A percentile compares a stretch with the other conserved stretches of the same genome.
Conservation (phyloP, 2,113 vertebrate species). For the Petrocephalus microphthalmus region DNA sequence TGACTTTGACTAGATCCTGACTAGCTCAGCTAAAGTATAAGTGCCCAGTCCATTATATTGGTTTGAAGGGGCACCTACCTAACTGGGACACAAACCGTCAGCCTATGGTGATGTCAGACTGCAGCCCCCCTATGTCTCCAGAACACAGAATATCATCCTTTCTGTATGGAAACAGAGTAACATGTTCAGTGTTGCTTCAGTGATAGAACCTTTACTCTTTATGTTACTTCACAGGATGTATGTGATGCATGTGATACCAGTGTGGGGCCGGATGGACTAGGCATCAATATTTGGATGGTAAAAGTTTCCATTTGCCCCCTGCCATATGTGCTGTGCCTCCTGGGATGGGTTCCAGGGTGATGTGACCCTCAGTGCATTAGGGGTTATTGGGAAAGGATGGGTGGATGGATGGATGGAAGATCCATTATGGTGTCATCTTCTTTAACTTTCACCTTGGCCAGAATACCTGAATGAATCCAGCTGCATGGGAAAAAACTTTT, state of each 20-base stretch:
- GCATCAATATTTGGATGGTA: background rate
- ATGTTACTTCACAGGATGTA: background rate
- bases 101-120: background rate
- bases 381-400: background rate
- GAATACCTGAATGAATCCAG: background rate
- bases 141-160: background rate
- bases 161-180: background rate
- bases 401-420: background rate
- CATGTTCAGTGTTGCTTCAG: background rate
- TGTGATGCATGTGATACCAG: background rate
- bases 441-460: background rate
- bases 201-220: background rate
- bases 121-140: background rate
- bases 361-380: background rate
- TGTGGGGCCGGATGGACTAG: background rate
- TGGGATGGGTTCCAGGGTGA: background rate
- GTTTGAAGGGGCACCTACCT: background rate
- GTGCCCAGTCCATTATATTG: background rate
- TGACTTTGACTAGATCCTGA: background rate
- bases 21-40: background rate
- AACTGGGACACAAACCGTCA: background rate
- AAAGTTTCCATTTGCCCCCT: background rate
- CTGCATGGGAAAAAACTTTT: background rate
- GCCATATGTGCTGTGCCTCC: background rate
- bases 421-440: background rate